A percentile compares a stretch with the other conserved stretches of the same genome.
Conservation (phyloP, 2,113 vertebrate species). For the Nothoprocta pentlandii region DNA sequence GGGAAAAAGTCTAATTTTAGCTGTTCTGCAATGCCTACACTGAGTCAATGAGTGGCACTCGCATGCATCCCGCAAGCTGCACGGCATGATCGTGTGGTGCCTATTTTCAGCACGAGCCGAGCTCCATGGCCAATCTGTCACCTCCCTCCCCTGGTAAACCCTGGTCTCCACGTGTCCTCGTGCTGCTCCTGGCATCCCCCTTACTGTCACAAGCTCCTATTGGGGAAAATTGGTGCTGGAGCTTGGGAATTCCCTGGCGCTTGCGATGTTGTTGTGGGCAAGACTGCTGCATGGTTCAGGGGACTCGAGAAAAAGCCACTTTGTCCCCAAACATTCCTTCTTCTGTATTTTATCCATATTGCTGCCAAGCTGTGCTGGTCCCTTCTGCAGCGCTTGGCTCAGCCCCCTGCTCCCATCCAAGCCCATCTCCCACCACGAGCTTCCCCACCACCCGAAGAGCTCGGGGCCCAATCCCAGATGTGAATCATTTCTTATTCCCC, state of each 20-base stretch:
- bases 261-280: no score
- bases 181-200: no score
- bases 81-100: neutral
- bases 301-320: neutral
- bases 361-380: no score
- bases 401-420: neutral
- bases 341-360: no score
- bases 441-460: rapidly evolving
- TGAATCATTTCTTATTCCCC: rapidly evolving
- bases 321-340: no score
- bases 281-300: no score
- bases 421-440: neutral
- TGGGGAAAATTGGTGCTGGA: rapidly evolving
- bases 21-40: neutral
- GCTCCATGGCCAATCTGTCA: neutral
- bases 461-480: neutral
- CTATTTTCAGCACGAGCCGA: neutral
- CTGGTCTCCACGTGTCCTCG: neutral
- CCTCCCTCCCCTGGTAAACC: no score
- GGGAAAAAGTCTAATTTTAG: conserved; percentile 6
- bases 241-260: neutral
- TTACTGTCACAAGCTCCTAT: neutral
- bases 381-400: neutral
- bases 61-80: neutral
- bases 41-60: neutral